A percentile compares a stretch with the other conserved stretches of the same genome.
Evolutionary conservation across 2,113 vertebrate genomes (phyloP).

Genomic region (Riparia riparia): DNA sequence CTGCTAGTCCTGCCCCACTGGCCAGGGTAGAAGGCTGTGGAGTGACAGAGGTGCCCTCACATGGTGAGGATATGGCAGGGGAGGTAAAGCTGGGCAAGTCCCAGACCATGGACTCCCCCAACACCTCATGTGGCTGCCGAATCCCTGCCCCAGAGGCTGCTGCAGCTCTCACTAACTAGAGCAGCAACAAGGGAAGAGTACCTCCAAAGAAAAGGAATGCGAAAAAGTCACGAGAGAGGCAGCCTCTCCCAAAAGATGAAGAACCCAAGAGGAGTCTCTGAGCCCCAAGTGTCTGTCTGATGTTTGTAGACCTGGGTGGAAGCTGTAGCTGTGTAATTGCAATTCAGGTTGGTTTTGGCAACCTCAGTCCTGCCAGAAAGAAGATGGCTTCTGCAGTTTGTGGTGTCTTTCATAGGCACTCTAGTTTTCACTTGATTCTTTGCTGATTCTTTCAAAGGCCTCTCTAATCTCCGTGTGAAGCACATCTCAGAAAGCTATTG

Average conservation of each 20-base stretch:
- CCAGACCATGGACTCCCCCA: background rate
- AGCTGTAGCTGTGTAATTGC: background rate
- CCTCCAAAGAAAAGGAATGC: background rate
- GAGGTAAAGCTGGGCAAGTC: background rate
- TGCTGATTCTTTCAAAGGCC: background rate
- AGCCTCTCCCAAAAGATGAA: background rate
- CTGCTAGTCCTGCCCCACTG: rapidly evolving
- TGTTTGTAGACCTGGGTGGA: background rate
- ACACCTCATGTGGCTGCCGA: rapidly evolving
- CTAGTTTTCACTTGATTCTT: background rate
- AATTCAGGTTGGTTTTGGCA: background rate
- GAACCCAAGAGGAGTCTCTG: background rate
- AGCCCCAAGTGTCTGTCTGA: background rate
- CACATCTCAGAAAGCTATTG: background rate
- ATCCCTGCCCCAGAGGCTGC: background rate
- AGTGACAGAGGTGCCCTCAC: background rate
- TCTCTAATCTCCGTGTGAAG: background rate
- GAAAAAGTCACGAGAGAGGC: background rate
- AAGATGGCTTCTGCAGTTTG: background rate
- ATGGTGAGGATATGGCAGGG: background rate
- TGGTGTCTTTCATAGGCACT: background rate
- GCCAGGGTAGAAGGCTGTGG: background rate
- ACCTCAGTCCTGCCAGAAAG: background rate
- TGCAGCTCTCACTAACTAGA: background rate
- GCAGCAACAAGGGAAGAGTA: background rate